phyloP scores from a whole-genome alignment of 2,113 vertebrate genomes.

The Sturnira hondurensis region DNA sequence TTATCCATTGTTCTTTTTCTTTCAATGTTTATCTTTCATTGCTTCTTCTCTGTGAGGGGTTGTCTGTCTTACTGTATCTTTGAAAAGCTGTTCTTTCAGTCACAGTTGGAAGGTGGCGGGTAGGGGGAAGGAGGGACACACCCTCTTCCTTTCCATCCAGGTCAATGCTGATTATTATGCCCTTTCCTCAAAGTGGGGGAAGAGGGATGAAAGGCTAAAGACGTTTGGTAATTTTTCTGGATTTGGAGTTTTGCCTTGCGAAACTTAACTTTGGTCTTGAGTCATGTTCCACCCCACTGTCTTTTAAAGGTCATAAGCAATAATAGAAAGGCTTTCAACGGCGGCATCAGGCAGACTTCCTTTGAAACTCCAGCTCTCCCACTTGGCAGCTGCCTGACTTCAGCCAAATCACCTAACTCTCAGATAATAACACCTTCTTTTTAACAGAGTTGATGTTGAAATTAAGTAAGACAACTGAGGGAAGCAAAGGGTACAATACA shows the following conservation, averaged over 20 bases:
- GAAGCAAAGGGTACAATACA: not conserved
- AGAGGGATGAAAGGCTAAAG: not conserved
- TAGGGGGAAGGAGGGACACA: not conserved
- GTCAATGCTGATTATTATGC: not conserved
- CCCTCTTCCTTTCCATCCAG: not conserved
- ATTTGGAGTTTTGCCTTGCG: not conserved
- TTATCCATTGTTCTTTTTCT: not conserved
- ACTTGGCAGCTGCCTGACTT: not conserved
- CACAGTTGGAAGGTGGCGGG: not conserved
- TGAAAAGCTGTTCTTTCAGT: conserved; percentile 22
- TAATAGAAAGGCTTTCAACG: not conserved
- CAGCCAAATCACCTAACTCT: not conserved
- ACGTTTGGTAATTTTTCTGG: not conserved
- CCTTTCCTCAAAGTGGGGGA: not conserved
- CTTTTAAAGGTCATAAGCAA: not conserved
- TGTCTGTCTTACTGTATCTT: not conserved
- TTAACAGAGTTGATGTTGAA: not conserved
- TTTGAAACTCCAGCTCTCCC: not conserved
- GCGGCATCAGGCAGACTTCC: not conserved
- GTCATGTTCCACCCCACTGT: not conserved
- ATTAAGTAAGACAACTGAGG: not conserved
- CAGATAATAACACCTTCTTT: not conserved
- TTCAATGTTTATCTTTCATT: not conserved
- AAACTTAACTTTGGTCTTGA: not conserved
- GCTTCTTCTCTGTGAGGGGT: not conserved